Evolutionary conservation across 2,113 vertebrate genomes (phyloP), one percentile per base, ranked within the genome.

Genomic region (Pelobates fuscus): DNA sequence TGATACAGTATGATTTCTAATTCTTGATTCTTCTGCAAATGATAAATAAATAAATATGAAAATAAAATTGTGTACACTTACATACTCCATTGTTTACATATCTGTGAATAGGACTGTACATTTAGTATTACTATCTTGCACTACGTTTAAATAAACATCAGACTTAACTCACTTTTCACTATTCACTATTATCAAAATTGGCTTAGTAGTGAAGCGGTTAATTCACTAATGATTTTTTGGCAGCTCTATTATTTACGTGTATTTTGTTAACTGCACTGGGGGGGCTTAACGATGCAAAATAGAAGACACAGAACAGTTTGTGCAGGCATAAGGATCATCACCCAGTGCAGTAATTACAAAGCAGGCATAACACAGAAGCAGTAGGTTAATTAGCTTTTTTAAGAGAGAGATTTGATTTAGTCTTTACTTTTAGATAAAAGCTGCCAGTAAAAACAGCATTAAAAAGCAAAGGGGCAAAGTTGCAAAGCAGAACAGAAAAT

Each of bases 331-430:
- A 44, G 46, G 73, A 67, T 77, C 64, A 77, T 77, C 64, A 61
- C 64, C 73, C 73, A 49, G 27, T 68, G 65, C 65, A 52, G 73
- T 77, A 77, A 77, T 77, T 77, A 77, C 73, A 32, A 77, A 32
- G 58, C 64, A 77, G 73, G n/a, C 65, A 32, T 27, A 60, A 11
- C 65, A 77, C 68, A 65, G n/a, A 77, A 77, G 65, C 73, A 61
- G 73, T 61, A 77, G 73, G 73, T 77, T 68, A 77, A 77, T 77
- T 65, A 68, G 65, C 65, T 67, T 77, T 76, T 41, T 61, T 30
- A 52, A 77, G 63, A 27, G 24, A 74, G 24, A 12, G 54, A 60
- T 76, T 76, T 76, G 63, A 41, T 67, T 76, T 67, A 37, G 63
- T 67, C 54, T 60, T 67, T 60, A 59, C 65, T 44, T 46, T 54